Percentiles rank a stretch among this genome's conserved stretches.
Evolutionary conservation across 2,888 invertebrate genomes (phyloP).

Genomic region (Philereme transversata): DNA sequence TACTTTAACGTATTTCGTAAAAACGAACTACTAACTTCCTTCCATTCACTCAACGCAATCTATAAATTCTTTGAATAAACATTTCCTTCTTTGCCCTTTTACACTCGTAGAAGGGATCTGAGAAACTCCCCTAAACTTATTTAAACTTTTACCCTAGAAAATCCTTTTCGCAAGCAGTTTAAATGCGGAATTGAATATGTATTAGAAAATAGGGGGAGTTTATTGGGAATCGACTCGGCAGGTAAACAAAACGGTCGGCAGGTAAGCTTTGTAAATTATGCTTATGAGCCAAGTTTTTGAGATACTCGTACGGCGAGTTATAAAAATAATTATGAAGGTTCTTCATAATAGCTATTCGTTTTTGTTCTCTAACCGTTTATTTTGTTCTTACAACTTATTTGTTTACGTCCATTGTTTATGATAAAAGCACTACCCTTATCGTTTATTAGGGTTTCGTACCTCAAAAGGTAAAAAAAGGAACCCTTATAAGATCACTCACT

Average conservation of each 20-base stretch:
- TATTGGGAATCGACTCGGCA: constrained; percentile 55
- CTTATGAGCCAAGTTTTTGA: constrained; percentile 33
- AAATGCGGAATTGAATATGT: constrained; percentile 79
- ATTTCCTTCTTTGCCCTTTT: constrained; percentile 80
- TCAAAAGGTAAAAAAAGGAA: no score
- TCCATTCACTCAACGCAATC: constrained; percentile 67
- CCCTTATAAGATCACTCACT: no score
- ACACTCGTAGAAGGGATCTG: constrained; percentile 79
- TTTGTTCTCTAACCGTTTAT: no score
- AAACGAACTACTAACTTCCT: constrained; percentile 32
- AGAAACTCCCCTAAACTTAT: constrained; percentile 81
- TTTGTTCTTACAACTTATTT: no score
- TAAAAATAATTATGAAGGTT: constrained; percentile 3
- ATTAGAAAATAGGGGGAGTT: constrained; percentile 66
- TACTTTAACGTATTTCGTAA: no score
- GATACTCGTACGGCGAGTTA: constrained; percentile 10
- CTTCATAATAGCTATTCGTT: not conserved
- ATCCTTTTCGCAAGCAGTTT: constrained; percentile 79
- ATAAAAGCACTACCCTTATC: no score
- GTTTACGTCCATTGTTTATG: no score
- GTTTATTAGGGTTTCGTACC: no score
- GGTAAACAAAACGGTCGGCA: constrained; percentile 55
- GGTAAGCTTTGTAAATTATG: constrained; percentile 44
- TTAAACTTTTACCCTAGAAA: constrained; percentile 81
- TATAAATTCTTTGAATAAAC: constrained; percentile 82